Conservation (phyloP, 30 jellyfish, hydroid and myxozoan species). For the Calvadosia cruxmelitensis region DNA sequence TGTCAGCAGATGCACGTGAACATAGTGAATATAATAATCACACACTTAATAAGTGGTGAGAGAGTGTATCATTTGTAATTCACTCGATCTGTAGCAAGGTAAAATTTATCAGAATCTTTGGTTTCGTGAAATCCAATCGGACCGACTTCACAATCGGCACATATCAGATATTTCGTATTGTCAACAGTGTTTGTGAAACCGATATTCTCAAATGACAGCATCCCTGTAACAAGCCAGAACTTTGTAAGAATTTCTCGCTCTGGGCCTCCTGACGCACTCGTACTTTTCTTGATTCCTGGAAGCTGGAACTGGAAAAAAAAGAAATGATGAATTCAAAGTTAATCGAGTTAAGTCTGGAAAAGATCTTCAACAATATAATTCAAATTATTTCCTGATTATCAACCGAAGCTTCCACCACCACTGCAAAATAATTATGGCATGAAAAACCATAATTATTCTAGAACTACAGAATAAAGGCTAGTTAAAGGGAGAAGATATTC, state of each 20-base stretch:
- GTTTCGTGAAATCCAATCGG: constrained; percentile 68
- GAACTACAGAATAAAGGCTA: no score
- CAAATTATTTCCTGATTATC: no score
- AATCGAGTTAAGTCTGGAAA: no score
- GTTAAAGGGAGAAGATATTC: no score
- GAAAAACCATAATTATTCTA: no score
- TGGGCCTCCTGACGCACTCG: background rate
- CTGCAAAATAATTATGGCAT: no score
- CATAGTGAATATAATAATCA: no score
- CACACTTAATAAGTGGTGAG: no score
- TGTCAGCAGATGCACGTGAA: no score
- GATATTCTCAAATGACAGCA: constrained; percentile 87
- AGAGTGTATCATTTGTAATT: constrained; percentile 15
- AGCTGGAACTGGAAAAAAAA: constrained; percentile 18
- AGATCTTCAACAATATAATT: no score
- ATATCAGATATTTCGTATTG: constrained; percentile 48
- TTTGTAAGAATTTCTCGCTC: constrained; percentile 13
- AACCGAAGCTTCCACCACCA: no score
- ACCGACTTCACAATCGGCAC: constrained; percentile 98
- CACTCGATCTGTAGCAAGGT: constrained; percentile 62
- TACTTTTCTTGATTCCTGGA: constrained; percentile 18
- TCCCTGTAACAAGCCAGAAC: constrained; percentile 56
- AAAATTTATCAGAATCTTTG: constrained; percentile 20
- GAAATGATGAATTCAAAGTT: no score
- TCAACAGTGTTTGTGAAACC: constrained; percentile 72